These are phyloP conservation scores for Labeo catla DNA, from an alignment of 2,113 vertebrate genomes.

Conservation along the genomic window DNA sequence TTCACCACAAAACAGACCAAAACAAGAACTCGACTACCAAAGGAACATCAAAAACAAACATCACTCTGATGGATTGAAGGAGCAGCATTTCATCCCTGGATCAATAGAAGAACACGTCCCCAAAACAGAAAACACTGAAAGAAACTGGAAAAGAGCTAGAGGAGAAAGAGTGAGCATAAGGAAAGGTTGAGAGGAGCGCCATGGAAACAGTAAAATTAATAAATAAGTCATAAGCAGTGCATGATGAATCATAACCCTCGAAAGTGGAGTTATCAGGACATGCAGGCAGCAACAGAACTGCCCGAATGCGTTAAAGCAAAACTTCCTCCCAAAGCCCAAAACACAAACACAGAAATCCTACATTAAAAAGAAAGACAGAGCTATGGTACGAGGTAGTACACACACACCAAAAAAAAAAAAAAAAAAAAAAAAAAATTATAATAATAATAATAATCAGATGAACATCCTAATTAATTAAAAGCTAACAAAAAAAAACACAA, in stretches of 20 bases:
- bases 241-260: conserved; percentile 72
- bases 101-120: neutral
- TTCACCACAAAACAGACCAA: neutral
- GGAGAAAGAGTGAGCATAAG: conserved; percentile 16
- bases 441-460: too few species aligned
- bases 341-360: conserved; percentile 36
- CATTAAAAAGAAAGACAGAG: neutral
- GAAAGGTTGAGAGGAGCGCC: conserved; percentile 38
- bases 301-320: conserved; percentile 63
- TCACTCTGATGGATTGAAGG: neutral
- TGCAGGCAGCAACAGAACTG: conserved; percentile 67
- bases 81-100: neutral
- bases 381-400: too few species aligned
- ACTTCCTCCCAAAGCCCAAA: conserved; percentile 46
- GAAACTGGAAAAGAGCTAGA: neutral
- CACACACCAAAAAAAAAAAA: too few species aligned
- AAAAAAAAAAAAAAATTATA: too few species aligned
- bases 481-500: too few species aligned
- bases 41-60: neutral
- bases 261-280: conserved; percentile 71
- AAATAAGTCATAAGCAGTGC: conserved; percentile 62
- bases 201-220: conserved; percentile 59
- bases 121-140: neutral
- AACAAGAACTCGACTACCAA: neutral
- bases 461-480: too few species aligned